Evolutionary conservation across 2,113 vertebrate genomes (phyloP).

Genomic region (Macquaria ambigua): DNA sequence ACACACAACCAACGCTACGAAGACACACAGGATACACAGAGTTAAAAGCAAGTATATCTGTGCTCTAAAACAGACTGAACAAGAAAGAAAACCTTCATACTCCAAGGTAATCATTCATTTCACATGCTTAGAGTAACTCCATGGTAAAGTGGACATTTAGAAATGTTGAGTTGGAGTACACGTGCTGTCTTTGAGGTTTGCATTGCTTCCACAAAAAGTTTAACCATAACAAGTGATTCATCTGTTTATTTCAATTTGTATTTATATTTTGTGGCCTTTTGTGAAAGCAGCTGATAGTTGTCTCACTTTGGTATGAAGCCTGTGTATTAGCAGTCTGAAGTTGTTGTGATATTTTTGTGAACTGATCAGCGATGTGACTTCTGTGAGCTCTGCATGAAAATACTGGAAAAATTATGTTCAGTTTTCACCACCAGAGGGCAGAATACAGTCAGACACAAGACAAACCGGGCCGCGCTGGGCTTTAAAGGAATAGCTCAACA

Average conservation of each 20-base stretch:
- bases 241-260: not conserved
- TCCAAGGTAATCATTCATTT: not conserved
- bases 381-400: slow-evolving; percentile 63
- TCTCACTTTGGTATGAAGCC: slow-evolving; percentile 22
- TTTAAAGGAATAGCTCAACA: not conserved
- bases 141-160: not conserved
- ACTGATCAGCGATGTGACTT: slow-evolving; percentile 32
- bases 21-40: not conserved
- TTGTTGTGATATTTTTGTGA: slow-evolving; percentile 27
- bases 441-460: not conserved
- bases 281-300: slow-evolving; percentile 22
- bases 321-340: slow-evolving; percentile 6
- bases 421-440: slow-evolving; percentile 15
- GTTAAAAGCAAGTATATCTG: not conserved
- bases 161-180: not conserved
- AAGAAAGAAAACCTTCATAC: not conserved
- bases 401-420: not conserved
- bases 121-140: not conserved
- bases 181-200: not conserved
- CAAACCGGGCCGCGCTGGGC: not conserved
- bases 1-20: not conserved
- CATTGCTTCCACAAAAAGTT: not conserved
- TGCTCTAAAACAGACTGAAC: too few relatives aligned
- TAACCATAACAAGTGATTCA: too few relatives aligned
- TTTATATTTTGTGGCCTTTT: slow-evolving; percentile 39